Conservation (phyloP, 1,140 invertebrate species). For the Euwallacea fornicatus region DNA sequence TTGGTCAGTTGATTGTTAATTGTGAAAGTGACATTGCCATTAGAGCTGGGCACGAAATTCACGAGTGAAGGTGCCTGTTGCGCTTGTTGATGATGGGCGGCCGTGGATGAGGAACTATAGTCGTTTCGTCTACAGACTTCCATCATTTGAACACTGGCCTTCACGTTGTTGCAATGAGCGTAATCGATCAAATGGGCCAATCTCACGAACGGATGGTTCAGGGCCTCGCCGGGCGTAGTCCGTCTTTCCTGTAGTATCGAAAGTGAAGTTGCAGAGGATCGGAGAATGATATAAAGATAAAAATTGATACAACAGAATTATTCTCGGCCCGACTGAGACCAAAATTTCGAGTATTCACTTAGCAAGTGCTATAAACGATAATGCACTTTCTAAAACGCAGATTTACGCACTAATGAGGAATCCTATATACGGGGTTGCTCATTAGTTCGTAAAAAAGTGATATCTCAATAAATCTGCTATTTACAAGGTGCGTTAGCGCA, state of each 20-base stretch:
- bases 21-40: conserved; percentile 82
- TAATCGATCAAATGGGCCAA: conserved; percentile 94
- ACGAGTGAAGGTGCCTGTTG: conserved; percentile 67
- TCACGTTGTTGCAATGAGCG: conserved; percentile 94
- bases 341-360: not conserved
- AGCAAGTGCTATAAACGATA: not conserved
- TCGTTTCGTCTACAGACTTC: conserved; percentile 71
- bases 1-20: conserved; percentile 81
- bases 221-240: conserved; percentile 91
- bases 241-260: conserved; percentile 72
- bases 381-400: no score
- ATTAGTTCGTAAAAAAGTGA: no score
- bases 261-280: conserved; percentile 38
- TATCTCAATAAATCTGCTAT: no score
- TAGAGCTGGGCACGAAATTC: conserved; percentile 74
- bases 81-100: conserved; percentile 60
- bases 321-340: not conserved
- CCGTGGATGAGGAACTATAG: conserved; percentile 60
- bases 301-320: no score
- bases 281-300: not conserved
- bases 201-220: conserved; percentile 94
- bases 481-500: no score
- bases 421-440: no score
- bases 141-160: conserved; percentile 95
- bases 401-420: no score